These are phyloP conservation scores for Venustaconcha ellipsiformis DNA, from an alignment of 1,140 invertebrate species.

Conservation along the genomic window DNA sequence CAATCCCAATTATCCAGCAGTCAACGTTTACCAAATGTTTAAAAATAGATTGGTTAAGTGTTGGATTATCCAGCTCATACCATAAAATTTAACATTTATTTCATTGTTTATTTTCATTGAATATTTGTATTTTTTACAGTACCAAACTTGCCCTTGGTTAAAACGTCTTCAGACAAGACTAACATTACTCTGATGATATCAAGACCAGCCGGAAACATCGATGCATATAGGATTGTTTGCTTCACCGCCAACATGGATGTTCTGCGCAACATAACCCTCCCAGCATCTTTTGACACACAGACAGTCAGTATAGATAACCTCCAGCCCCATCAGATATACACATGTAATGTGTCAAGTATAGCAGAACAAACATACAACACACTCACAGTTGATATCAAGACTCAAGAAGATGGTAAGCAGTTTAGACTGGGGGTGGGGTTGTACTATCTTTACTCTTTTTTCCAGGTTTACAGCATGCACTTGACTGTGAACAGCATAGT, in stretches of 20 bases:
- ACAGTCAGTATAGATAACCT: conserved; percentile 35
- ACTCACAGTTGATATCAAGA: conserved; percentile 31
- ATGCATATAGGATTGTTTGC: conserved; percentile 39
- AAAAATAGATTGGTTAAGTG: background rate
- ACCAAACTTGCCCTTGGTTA: conserved; percentile 45
- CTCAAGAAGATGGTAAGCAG: conserved; percentile 46
- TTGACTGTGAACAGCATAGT: too few relatives aligned
- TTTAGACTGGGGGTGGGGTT: background rate
- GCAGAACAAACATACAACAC: conserved; percentile 24
- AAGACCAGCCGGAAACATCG: conserved; percentile 40
- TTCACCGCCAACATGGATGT: conserved; percentile 18
- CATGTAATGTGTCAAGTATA: conserved; percentile 37
- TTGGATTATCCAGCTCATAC: background rate
- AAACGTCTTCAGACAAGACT: conserved; percentile 7
- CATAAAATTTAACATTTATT: background rate
- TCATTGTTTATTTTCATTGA: background rate
- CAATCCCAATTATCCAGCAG: background rate
- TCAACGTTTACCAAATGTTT: background rate
- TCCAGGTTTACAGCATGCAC: too few relatives aligned
- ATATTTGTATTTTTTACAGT: conserved; percentile 35
- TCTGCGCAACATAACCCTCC: conserved; percentile 7
- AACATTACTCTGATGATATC: conserved; percentile 38
- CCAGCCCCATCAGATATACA: conserved; percentile 45
- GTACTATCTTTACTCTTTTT: background rate
- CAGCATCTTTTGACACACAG: conserved; percentile 1